phyloP scores from a whole-genome alignment of 1,140 invertebrate species.

The Orius insidiosus region DNA sequence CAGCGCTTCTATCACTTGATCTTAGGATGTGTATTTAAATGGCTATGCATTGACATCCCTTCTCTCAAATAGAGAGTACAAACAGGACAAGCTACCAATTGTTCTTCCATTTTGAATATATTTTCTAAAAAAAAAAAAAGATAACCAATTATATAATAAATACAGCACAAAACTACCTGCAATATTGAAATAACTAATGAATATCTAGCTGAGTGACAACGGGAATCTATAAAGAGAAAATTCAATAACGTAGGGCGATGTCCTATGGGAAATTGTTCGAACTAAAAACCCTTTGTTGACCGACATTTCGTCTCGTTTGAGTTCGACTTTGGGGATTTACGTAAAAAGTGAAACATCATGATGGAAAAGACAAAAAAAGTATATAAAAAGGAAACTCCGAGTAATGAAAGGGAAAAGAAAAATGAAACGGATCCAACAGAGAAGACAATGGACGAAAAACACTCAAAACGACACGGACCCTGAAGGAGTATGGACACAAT shows the following conservation, averaged over 20 bases:
- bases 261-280: conserved; percentile 10
- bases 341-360: too few relatives aligned
- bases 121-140: conserved; percentile 1
- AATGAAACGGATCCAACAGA: too few relatives aligned
- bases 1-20: conserved; percentile 68
- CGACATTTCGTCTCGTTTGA: conserved; percentile 4
- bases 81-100: conserved; percentile 42
- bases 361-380: too few relatives aligned
- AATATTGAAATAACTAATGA: not conserved
- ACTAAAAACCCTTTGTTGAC: conserved; percentile 9
- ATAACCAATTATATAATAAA: not conserved
- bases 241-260: conserved; percentile 8
- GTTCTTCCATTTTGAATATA: conserved; percentile 3
- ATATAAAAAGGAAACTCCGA: too few relatives aligned
- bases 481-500: too few relatives aligned
- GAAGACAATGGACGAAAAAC: too few relatives aligned
- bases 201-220: not conserved
- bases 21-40: conserved; percentile 67
- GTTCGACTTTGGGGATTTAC: not conserved
- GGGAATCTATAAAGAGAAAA: conserved; percentile 4
- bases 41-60: conserved; percentile 58
- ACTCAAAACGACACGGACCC: too few relatives aligned
- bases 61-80: conserved; percentile 64
- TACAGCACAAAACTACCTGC: not conserved
- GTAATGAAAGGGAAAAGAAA: too few relatives aligned